Base-by-base conservation (phyloP, 2,888 invertebrate species). In the Syritta pipiens region DNA sequence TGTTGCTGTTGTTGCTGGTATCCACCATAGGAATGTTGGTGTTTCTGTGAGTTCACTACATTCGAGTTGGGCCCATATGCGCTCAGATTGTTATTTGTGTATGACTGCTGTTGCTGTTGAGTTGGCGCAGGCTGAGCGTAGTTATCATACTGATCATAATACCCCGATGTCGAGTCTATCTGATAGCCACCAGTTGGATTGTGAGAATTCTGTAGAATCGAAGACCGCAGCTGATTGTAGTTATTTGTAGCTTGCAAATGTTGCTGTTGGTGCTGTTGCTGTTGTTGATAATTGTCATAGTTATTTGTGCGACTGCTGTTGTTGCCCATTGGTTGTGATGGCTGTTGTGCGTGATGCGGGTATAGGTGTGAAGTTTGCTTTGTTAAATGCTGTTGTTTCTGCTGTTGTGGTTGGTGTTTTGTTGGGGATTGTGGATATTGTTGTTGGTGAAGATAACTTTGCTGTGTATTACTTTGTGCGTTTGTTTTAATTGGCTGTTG, bases 351-450 rank as follows among this genome's bases (percentile, higher is more conserved):
- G 60, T 69, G 83, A 81, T 82, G 83, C 51, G 87, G 87, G 86
- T 87, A 87, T 83, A 87, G 86, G 85, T 87, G 87, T 86, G 87
- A 87, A 84, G 86, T 84, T 85, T 88, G 87, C 84, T 88, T 86
- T 83, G 85, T 84, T 81, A 85, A 82, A 79, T 85, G 84, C 81
- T 85, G 85, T 51, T 85, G 85, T 28, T 82, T 83, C 22, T 83
- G 83, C 37, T 84, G 84, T 60, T 84, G 84, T 32, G 82, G 81
- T 35, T 81, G 75, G 9, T 69, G 48, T 37, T 79, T 79, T 46
- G 57, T 62, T 49, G 72, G 67, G 19, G 72, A 62, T 62, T 67
- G 72, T 30, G 67, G 67, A 57, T 79, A 74, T 30, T 79, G 79
- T 46, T 79, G 67, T 17, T 72, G 79, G 79, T 79, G 72, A 37